Evolutionary conservation across 2,797 vertebrate species (phyloP).

Genomic region (Craterocephalus amniculus): DNA sequence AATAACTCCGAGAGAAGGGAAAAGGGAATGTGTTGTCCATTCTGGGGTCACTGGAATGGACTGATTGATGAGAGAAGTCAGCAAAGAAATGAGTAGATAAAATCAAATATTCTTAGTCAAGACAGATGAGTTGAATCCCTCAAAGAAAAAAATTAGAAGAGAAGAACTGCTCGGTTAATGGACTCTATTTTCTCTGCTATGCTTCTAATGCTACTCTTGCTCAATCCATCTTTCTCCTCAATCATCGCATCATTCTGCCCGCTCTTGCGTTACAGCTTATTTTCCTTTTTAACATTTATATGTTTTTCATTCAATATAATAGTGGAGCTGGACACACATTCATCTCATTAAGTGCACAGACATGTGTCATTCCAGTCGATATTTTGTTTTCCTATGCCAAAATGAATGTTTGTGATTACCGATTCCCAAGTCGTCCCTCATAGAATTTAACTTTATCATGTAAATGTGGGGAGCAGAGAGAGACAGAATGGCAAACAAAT

Average conservation of each 20-base stretch:
- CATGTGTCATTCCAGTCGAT: slow-evolving; percentile 34
- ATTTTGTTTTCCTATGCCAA: slow-evolving; percentile 47
- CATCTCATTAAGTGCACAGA: slow-evolving; percentile 64
- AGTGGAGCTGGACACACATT: slow-evolving; percentile 50
- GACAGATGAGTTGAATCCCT: slow-evolving; percentile 52
- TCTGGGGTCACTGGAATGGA: slow-evolving; percentile 38
- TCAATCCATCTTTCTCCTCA: slow-evolving; percentile 48
- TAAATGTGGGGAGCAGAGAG: slow-evolving; percentile 45
- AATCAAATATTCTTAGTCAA: slow-evolving; percentile 48
- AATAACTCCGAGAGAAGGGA: slow-evolving; percentile 25
- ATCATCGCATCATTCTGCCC: slow-evolving; percentile 23
- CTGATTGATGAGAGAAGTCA: slow-evolving; percentile 37
- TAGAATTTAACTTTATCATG: slow-evolving; percentile 55
- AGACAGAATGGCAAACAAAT: slow-evolving; percentile 60
- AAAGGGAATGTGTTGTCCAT: slow-evolving; percentile 27
- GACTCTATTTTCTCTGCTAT: slow-evolving; percentile 44
- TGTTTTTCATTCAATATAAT: slow-evolving; percentile 67
- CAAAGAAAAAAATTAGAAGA: slow-evolving; percentile 28
- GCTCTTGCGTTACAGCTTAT: slow-evolving; percentile 39
- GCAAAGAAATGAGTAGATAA: slow-evolving; percentile 23
- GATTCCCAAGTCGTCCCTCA: slow-evolving; percentile 50
- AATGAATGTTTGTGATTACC: slow-evolving; percentile 37
- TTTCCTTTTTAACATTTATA: slow-evolving; percentile 54
- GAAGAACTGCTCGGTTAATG: slow-evolving; percentile 51
- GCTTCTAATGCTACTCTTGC: slow-evolving; percentile 33